Evolutionary conservation across 2,888 invertebrate genomes (phyloP), one percentile per base, ranked within the genome.

Genomic region (Phasia obesa): DNA sequence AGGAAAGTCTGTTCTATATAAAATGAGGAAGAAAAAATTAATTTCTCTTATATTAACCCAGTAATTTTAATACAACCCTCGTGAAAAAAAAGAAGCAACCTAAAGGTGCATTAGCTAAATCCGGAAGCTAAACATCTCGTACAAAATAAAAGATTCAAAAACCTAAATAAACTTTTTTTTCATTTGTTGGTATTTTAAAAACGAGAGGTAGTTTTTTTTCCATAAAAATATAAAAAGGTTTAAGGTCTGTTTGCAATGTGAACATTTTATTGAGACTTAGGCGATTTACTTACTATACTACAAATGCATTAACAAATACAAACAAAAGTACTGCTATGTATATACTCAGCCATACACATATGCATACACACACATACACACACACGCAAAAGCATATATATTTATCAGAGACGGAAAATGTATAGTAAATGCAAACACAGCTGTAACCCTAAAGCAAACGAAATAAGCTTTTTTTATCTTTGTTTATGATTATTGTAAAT

Each of bases 41-140:
- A 47, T 7, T 47, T 17, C 0, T 19, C 7, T 4, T 17, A 7
- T 17, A 2, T 19, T 6, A 42, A 5, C 38, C 15, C 4, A 2
- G n/a, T 1, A 31, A 4, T 17, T 49, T 17, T 3, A 19, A 21
- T 11, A n/a, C 53, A 55, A n/a, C n/a, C 70, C 47, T 44, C 57
- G 11, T 31, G 35, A 25, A 25, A 44, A 55, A 21, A 2, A 13
- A 5, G 44, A 6, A 55, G 21, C 38, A 65, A 65, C 74, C 74
- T 70, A 31, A 74, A 82, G 82, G 77, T 77, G 74, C 82, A 82
- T 78, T 82, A 78, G 74, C 31, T 25, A 74, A 82, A 78, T 82
- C 82, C 69, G 70, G 77, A 82, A 74, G 69, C 73, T 69, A 73
- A 82, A 42, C 55, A 73, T 62, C 62, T 77, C 73, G 64, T 69